phyloP scores from a whole-genome alignment of 2,113 vertebrate genomes.

The Danio rerio region GRCz12tu NC_133178.1:21476001-21476500 shows the following conservation, averaged over 20 bases:
- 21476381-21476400: constrained; percentile 21
- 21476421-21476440: neutral
- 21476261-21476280: constrained; percentile 27
- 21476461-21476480: constrained; percentile 20
- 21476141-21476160: neutral
- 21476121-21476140: neutral
- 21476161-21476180: neutral
- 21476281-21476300: constrained; percentile 30
- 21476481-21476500: constrained; percentile 39
- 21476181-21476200: neutral
- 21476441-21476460: constrained; percentile 33
- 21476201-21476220: constrained; percentile 16
- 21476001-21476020: neutral
- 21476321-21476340: constrained; percentile 24
- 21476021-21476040: neutral
- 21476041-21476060: neutral
- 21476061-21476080: neutral
- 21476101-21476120: neutral
- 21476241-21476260: constrained; percentile 17
- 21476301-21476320: constrained; percentile 38
- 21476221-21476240: neutral
- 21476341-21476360: neutral
- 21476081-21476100: neutral
- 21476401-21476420: constrained; percentile 18
- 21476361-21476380: constrained; percentile 33